Conservation (phyloP, 2,113 vertebrate genomes). For the Speoplatyrhinus poulsoni region DNA sequence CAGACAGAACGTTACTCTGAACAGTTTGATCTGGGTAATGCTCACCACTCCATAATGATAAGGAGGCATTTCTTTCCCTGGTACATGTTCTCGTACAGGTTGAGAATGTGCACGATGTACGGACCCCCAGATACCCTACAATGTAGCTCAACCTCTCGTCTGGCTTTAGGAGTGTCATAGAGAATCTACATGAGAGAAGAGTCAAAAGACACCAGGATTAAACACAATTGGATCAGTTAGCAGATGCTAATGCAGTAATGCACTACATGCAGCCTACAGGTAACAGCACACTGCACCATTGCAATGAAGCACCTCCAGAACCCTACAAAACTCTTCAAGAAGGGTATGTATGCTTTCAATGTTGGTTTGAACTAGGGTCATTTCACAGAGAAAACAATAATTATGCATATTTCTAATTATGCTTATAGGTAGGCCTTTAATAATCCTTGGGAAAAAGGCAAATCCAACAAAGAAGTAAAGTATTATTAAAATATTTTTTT, state of each 20-base stretch:
- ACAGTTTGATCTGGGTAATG: neutral
- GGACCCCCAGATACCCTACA: slow-evolving; percentile 88
- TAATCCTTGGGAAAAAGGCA: no score
- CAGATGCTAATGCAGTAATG: neutral
- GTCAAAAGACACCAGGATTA: neutral
- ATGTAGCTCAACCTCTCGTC: slow-evolving; percentile 92
- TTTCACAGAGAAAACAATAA: no score
- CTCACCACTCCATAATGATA: slow-evolving; percentile 70
- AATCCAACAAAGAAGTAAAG: no score
- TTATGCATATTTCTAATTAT: no score
- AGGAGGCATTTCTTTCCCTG: slow-evolving; percentile 65
- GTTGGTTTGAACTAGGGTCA: no score
- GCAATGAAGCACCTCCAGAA: no score
- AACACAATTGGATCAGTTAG: neutral
- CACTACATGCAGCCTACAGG: no score
- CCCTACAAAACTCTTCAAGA: no score
- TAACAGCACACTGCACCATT: no score
- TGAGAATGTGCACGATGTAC: slow-evolving; percentile 82
- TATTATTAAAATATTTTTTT: no score
- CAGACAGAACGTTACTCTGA: neutral
- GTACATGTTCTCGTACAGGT: slow-evolving; percentile 65
- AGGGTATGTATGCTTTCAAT: no score
- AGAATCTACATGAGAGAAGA: slow-evolving; percentile 63
- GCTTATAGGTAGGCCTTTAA: no score
- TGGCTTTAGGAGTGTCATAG: slow-evolving; percentile 90